phyloP scores from a whole-genome alignment of 2,113 vertebrate genomes.

The Tetrax tetrax region DNA sequence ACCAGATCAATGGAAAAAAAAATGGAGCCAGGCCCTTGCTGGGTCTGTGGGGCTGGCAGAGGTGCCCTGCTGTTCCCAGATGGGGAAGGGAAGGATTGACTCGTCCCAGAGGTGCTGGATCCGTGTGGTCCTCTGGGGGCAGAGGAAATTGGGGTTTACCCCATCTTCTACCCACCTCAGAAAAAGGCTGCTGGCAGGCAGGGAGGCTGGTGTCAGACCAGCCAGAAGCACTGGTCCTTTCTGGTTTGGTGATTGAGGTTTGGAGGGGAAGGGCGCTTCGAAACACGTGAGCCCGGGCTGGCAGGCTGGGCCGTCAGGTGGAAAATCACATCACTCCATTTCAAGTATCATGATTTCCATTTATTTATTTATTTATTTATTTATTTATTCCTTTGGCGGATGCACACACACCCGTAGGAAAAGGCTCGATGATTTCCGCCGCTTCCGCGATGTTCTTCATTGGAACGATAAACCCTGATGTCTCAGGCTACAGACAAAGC shows the following conservation, averaged over 20 bases:
- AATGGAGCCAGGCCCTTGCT: neutral
- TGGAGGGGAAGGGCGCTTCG: neutral
- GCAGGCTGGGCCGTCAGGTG: neutral
- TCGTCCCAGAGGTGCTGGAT: neutral
- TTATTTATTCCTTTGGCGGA: neutral
- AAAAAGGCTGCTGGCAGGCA: neutral
- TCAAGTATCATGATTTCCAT: neutral
- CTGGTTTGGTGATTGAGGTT: neutral
- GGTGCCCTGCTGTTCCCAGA: neutral
- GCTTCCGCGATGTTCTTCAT: neutral
- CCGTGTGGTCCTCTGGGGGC: no score
- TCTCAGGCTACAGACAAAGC: neutral
- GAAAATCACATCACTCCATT: neutral
- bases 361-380: neutral
- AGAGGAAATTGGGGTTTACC: neutral
- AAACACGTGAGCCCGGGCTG: rapidly evolving
- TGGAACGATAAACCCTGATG: neutral
- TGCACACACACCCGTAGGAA: rapidly evolving
- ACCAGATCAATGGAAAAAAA: neutral
- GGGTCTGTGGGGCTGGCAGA: neutral
- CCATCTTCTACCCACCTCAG: neutral
- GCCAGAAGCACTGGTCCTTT: neutral
- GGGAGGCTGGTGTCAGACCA: neutral
- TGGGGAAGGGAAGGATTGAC: rapidly evolving
- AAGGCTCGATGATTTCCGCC: neutral